Base-by-base conservation (phyloP, 2,797 vertebrate species). In the Fistularia commersonii region DNA sequence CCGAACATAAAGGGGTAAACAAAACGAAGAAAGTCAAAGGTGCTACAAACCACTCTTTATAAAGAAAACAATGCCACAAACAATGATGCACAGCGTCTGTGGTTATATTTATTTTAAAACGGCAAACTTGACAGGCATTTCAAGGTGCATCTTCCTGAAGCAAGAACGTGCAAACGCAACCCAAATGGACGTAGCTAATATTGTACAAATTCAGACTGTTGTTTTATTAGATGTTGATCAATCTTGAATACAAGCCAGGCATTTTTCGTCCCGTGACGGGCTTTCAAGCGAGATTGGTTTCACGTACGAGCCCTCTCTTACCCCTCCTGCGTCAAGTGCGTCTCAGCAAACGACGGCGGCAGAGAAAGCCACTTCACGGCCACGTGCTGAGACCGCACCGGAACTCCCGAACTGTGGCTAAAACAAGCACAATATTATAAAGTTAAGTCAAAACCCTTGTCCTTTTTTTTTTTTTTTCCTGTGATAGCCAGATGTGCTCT, bases 41-140 rank as follows among this genome's bases (percentile, higher is more conserved):
- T 89, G 85, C 84, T 87, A 81, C 58, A 65, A 73, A 74, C 64
- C 59, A 52, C 64, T 77, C 50, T 71, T 74, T 61, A 44, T 59
- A 69, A 68, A 81, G 53, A 34, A 36, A 54, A 63, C 13, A 42
- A 57, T 62, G 59, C 54, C 59, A 72, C 48, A 44, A 60, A 48
- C 42, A 56, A 41, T 57, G 56, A 62, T 58, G 40, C 36, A 71
- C 62, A 55, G 48, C 46, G 46, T 48, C 42, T 68, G 15, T 31
- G 10, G 46, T 43, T 64, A 11, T 49, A 57, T 80, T 81, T 65
- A 65, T 64, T 67, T 44, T 40, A 36, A 66, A 68, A 63, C 48
- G 43, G 51, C 51, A 31, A 49, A 35, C 41, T 56, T 45, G 48
- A 58, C 53, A 69, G 42, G 45, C 57, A 67, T 82, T 77, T 78